Evolutionary conservation across 1,140 invertebrate genomes (phyloP), one percentile per base, ranked within the genome.

Genomic region (Lepidurus couesii): DNA sequence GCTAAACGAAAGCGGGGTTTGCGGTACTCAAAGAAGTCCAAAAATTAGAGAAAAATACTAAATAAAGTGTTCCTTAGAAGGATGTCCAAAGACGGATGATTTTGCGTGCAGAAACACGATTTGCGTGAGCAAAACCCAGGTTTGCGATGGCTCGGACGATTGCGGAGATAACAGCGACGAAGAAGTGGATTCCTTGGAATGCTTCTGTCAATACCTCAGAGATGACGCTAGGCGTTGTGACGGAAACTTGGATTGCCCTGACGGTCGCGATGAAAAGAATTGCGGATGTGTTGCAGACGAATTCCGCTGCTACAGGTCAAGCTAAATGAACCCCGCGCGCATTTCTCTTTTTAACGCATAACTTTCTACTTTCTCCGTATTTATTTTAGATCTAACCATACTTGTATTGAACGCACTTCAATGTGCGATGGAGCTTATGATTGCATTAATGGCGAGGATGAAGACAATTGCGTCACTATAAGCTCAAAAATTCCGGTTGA

Each of bases 231-330:
- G 44, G 53, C n/a, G 42, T 3, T 79, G 78, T 43, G 78, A 79
- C 78, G 74, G 78, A 21, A 26, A 34, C 16, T 74, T 75, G 13
- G 11, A 79, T 42, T 79, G 78, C 45, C 73, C 73, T 44, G 78
- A 75, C 24, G 73, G 74, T 10, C 74, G 78, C 16, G 78, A 79
- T 16, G 78, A 79, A 75, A 74, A 42, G 13, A 42, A 74, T 13
- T 77, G 44, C 34, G 53, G 34, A 21, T 11, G 65, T 16, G 7
- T 21, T 42, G 11, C n/a, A 16, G 76, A 77, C 42, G 13, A n/a
- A 45, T n/a, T 77, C 16, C 76, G 21, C 65, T 77, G 65, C 26
- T 44, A 34, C 44, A 47, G 2, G 44, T 53, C 42, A 6, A 42
- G 43, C 42, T 10, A 21, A 3, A 8, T n/a, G 7, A 42, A 43